phyloP scores from a whole-genome alignment of 2,888 invertebrate genomes.

The Heliconius ethilla region DNA sequence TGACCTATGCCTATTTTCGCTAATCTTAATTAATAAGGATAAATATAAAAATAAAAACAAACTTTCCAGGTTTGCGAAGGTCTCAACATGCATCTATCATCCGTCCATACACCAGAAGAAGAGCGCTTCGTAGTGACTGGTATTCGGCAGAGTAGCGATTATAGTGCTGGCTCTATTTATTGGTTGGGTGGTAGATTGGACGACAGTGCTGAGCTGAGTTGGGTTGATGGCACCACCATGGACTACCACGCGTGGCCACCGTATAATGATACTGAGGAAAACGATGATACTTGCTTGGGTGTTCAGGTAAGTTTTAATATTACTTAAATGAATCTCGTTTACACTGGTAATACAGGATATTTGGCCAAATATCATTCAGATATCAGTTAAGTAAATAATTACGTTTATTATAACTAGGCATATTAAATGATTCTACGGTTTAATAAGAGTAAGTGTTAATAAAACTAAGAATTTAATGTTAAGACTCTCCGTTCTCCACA shows the following conservation, averaged over 20 bases:
- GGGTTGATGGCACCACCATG: conserved; percentile 85
- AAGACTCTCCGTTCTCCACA: too few species aligned
- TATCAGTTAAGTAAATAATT: too few species aligned
- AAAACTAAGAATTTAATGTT: too few species aligned
- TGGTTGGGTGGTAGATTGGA: conserved; percentile 85
- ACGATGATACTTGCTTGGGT: conserved; percentile 67
- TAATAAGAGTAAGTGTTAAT: too few species aligned
- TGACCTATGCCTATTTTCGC: not conserved
- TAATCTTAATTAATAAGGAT: not conserved
- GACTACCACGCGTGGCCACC: conserved; percentile 85
- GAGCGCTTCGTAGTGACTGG: conserved; percentile 86
- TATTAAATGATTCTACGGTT: too few species aligned
- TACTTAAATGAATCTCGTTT: too few species aligned
- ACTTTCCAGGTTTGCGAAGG: conserved; percentile 84
- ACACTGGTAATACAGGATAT: too few species aligned
- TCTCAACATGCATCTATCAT: conserved; percentile 86
- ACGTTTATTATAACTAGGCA: too few species aligned
- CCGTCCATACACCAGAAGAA: conserved; percentile 86
- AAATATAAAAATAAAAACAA: not conserved
- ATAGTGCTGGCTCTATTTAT: conserved; percentile 87
- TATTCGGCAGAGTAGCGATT: conserved; percentile 86
- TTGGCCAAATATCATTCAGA: too few species aligned
- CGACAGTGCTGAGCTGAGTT: conserved; percentile 65
- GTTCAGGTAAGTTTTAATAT: conserved; percentile 60
- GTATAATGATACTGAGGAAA: conserved; percentile 75